These are phyloP conservation scores for Pseudomugil tenellus DNA, from an alignment of 2,797 vertebrate genomes.

Conservation along the genomic window DNA sequence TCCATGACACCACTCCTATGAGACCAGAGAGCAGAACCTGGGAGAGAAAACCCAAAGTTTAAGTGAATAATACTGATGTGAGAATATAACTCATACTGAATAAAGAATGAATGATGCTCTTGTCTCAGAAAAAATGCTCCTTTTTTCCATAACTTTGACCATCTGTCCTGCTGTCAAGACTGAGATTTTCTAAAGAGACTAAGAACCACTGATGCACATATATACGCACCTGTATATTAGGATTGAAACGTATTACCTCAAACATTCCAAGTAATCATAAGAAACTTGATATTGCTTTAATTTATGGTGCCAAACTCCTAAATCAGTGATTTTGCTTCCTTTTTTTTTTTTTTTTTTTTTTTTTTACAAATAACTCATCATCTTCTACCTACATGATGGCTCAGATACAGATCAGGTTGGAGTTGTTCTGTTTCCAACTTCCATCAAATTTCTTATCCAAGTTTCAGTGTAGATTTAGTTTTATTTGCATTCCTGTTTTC, in stretches of 20 bases:
- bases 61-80: conserved; percentile 18
- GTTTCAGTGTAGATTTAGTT: conserved; percentile 11
- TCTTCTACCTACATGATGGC: conserved; percentile 11
- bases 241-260: background rate
- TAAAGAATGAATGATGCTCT: background rate
- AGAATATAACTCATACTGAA: conserved; percentile 1
- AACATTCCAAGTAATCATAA: background rate
- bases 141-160: background rate
- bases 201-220: conserved; percentile 5
- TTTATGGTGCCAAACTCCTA: no score
- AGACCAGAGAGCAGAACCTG: conserved; percentile 97
- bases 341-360: background rate
- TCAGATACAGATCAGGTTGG: conserved; percentile 31
- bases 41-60: conserved; percentile 41
- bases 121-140: background rate
- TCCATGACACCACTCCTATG: conserved; percentile 98
- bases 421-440: conserved; percentile 32
- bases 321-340: no score
- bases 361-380: background rate
- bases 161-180: background rate
- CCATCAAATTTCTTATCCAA: conserved; percentile 19
- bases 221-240: background rate
- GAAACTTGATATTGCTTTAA: no score
- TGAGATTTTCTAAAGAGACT: background rate
- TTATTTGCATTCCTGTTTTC: conserved; percentile 16